These are phyloP conservation scores for Paradoxurus hermaphroditus DNA, from an alignment of 2,113 vertebrate genomes.

Conservation along the genomic window DNA sequence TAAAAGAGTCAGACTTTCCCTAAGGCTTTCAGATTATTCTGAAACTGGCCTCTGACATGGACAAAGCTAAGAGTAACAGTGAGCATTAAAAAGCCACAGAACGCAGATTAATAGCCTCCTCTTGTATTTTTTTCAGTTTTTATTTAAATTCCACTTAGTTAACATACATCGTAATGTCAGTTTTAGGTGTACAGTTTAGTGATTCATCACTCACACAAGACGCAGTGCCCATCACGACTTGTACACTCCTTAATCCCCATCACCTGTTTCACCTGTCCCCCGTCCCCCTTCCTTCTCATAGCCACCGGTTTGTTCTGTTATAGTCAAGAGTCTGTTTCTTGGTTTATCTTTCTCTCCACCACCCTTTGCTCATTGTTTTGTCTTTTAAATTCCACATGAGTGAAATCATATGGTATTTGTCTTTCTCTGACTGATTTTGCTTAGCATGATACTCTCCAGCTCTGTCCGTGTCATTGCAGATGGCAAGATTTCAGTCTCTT, in stretches of 20 bases:
- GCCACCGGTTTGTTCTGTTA: background rate
- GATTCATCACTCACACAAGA: background rate
- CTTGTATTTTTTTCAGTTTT: background rate
- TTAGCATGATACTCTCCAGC: background rate
- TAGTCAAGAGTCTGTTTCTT: background rate
- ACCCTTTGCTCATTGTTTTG: background rate
- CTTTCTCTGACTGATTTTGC: background rate
- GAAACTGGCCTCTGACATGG: constrained; percentile 25
- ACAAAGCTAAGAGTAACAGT: background rate
- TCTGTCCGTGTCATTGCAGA: background rate
- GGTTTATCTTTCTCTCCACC: background rate
- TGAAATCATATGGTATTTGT: background rate
- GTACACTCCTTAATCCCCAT: background rate
- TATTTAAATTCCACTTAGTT: background rate
- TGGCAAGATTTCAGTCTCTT: background rate
- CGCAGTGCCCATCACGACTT: background rate
- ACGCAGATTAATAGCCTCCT: background rate
- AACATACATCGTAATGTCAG: background rate
- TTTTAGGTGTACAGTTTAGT: background rate
- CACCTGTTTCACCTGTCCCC: background rate
- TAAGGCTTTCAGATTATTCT: constrained; percentile 30
- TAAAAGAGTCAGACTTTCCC: constrained; percentile 45
- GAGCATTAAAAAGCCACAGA: background rate
- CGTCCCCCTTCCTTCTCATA: background rate
- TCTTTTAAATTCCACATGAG: background rate